Evolutionary conservation across 2,888 invertebrate species (phyloP).

Genomic region (Xylota segnis): DNA sequence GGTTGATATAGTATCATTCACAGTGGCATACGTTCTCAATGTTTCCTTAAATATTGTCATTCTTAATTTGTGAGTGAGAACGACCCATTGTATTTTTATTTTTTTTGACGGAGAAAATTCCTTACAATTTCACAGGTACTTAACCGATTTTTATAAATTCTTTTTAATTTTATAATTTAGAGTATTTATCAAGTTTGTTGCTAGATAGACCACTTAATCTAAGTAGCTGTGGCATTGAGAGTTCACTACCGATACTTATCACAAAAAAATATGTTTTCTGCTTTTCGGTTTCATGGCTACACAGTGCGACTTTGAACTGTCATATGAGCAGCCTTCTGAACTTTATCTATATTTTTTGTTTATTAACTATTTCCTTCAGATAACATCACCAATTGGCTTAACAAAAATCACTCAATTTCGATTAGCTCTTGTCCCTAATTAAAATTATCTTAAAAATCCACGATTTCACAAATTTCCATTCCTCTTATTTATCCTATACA

Average conservation of each 20-base stretch:
- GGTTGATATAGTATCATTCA: too few species aligned
- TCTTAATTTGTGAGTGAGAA: too few species aligned
- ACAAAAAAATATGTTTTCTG: background rate
- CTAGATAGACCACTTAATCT: too few species aligned
- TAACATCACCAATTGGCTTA: background rate
- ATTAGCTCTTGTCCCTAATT: background rate
- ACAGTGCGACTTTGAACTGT: constrained; percentile 6
- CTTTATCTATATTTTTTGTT: background rate
- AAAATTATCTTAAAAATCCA: background rate
- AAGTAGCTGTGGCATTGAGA: background rate
- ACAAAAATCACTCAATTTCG: background rate
- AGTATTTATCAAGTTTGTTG: too few species aligned
- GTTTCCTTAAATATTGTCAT: too few species aligned
- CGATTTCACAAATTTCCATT: constrained; percentile 1
- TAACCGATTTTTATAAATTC: too few species aligned
- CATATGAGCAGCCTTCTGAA: background rate
- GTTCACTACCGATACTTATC: background rate
- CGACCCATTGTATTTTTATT: too few species aligned
- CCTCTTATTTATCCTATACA: background rate
- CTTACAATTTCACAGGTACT: too few species aligned
- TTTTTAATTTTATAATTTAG: too few species aligned
- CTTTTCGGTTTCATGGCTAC: background rate
- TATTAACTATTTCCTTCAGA: background rate
- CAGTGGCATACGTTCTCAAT: too few species aligned
- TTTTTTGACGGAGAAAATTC: too few species aligned